Conservation (phyloP, 2,888 invertebrate species). For the Diarsia mendica region DNA sequence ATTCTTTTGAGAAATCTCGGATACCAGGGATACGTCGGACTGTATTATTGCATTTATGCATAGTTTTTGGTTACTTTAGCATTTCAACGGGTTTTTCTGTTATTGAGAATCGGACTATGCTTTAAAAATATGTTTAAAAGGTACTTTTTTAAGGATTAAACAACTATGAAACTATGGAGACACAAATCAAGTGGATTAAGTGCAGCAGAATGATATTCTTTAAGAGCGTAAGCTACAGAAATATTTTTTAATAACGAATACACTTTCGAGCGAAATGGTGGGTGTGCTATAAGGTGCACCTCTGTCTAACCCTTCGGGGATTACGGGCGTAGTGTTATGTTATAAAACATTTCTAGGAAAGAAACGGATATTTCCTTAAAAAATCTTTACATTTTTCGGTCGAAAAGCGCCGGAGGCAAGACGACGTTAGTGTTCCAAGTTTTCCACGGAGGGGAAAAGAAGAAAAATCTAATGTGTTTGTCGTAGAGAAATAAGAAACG, state of each 20-base stretch:
- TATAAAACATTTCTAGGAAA: background rate
- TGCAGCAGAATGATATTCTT: background rate
- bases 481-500: background rate
- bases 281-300: too few relatives aligned
- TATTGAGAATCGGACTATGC: background rate
- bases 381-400: background rate
- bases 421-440: background rate
- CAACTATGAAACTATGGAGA: background rate
- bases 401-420: background rate
- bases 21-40: conserved; percentile 13
- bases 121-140: background rate
- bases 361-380: background rate
- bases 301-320: too few relatives aligned
- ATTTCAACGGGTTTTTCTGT: background rate
- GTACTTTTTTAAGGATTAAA: background rate
- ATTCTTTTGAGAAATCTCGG: conserved; percentile 56
- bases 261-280: too few relatives aligned
- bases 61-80: background rate
- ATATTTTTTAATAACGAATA: background rate
- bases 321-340: too few relatives aligned
- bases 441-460: background rate
- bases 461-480: background rate
- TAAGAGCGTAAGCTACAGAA: background rate
- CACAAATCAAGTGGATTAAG: background rate
- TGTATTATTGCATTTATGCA: background rate